phyloP scores from a whole-genome alignment of 2,888 invertebrate genomes.

The Euphydryas editha region DNA sequence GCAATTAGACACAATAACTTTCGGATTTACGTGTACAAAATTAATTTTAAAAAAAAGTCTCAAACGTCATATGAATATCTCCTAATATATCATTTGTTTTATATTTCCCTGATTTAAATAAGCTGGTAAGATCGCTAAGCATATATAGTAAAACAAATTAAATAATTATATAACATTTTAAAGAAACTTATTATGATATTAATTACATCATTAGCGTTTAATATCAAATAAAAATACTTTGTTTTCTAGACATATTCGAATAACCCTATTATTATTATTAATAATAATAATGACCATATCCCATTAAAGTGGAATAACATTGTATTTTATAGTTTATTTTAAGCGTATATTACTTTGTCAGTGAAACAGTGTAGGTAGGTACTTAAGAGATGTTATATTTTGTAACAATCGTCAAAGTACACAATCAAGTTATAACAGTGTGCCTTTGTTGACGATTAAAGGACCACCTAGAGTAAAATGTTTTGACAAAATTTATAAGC shows the following conservation, averaged over 20 bases:
- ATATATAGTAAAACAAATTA: too few species aligned
- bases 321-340: slow-evolving; percentile 64
- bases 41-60: too few species aligned
- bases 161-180: too few species aligned
- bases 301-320: slow-evolving; percentile 49
- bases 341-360: slow-evolving; percentile 49
- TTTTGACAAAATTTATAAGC: neutral
- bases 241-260: slow-evolving; percentile 24
- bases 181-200: too few species aligned
- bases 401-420: slow-evolving; percentile 4
- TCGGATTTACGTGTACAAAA: too few species aligned
- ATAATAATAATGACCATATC: slow-evolving; percentile 36
- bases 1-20: too few species aligned
- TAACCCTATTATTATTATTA: slow-evolving; percentile 13
- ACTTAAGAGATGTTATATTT: neutral
- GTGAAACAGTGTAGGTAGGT: neutral
- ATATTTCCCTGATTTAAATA: too few species aligned
- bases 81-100: too few species aligned
- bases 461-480: neutral
- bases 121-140: too few species aligned
- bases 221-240: slow-evolving; percentile 18
- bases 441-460: neutral
- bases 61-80: too few species aligned
- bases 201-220: neutral
- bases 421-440: neutral